These are phyloP conservation scores for Macropodus opercularis DNA, from an alignment of 2,797 vertebrate species.

Conservation along the genomic window DNA sequence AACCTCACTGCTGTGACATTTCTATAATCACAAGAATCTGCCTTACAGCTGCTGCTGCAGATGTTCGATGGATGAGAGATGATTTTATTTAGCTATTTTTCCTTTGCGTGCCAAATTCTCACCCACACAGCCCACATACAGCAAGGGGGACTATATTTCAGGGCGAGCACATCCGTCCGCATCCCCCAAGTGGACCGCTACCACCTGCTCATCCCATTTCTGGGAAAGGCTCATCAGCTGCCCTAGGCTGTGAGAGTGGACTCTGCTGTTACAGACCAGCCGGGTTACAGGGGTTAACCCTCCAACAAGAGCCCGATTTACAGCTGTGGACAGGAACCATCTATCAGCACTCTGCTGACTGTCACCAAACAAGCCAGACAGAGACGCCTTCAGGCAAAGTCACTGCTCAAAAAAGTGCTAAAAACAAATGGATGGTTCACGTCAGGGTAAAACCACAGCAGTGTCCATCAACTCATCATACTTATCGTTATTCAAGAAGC, in stretches of 20 bases:
- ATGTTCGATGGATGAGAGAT: conserved; percentile 47
- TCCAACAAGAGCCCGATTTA: conserved; percentile 80
- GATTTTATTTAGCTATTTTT: conserved; percentile 37
- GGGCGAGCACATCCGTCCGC: conserved; percentile 41
- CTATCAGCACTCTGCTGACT: conserved; percentile 73
- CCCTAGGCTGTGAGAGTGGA: conserved; percentile 65
- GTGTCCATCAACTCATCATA: conserved; percentile 10
- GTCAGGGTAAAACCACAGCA: conserved; percentile 25
- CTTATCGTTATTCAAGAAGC: conserved; percentile 10
- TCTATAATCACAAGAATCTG: conserved; percentile 59
- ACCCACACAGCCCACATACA: conserved; percentile 46
- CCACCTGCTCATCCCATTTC: conserved; percentile 75
- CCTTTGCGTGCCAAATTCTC: conserved; percentile 37
- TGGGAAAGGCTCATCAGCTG: conserved; percentile 71
- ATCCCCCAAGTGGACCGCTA: conserved; percentile 57
- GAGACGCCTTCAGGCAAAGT: conserved; percentile 52
- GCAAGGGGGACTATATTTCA: conserved; percentile 31
- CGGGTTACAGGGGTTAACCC: conserved; percentile 77
- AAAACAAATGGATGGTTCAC: conserved; percentile 37
- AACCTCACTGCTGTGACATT: conserved; percentile 22
- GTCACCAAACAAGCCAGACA: conserved; percentile 53
- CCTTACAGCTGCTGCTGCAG: conserved; percentile 58
- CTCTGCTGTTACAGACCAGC: conserved; percentile 68
- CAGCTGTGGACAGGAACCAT: conserved; percentile 71
- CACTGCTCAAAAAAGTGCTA: conserved; percentile 37